A percentile compares a stretch with the other conserved stretches of the same genome.
Evolutionary conservation across 2,113 vertebrate genomes (phyloP).

Genomic region (Hippocampus zosterae): DNA sequence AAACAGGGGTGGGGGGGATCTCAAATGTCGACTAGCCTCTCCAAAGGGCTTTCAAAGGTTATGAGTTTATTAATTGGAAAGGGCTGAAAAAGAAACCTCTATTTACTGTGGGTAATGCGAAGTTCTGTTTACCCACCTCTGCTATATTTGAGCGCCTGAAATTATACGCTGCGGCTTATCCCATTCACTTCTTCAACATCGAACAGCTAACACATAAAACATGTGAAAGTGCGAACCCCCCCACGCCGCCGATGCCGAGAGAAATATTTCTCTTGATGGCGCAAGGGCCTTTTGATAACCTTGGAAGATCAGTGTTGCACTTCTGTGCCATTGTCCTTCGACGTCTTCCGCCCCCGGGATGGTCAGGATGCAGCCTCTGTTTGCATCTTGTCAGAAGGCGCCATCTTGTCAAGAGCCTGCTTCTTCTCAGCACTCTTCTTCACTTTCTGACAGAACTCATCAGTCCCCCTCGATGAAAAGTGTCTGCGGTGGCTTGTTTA

Average conservation of each 20-base stretch:
- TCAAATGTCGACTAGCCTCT: not conserved
- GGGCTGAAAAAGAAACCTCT: not conserved
- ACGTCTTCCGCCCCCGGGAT: slow-evolving; percentile 8
- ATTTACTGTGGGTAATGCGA: not conserved
- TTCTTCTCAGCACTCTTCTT: slow-evolving; percentile 12
- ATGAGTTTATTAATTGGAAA: slow-evolving; percentile 1
- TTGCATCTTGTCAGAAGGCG: slow-evolving; percentile 26
- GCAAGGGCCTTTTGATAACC: not conserved
- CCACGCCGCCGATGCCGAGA: not conserved
- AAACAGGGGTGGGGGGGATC: not conserved
- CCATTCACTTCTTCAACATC: not conserved
- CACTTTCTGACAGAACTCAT: slow-evolving; percentile 20
- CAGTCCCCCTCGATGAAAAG: slow-evolving; percentile 12
- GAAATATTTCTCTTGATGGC: not conserved
- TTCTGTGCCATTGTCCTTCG: not conserved
- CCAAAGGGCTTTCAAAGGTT: not conserved
- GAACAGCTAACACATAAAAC: not conserved
- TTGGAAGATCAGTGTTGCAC: not conserved
- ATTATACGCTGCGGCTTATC: not conserved
- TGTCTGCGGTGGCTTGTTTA: slow-evolving; percentile 7
- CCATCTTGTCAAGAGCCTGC: slow-evolving; percentile 29
- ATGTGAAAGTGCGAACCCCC: not conserved
- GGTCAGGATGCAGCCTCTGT: slow-evolving; percentile 21
- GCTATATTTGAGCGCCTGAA: not conserved
- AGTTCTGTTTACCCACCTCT: not conserved